Base-by-base conservation (phyloP, 2,113 vertebrate genomes). In the Columbina picui region DNA sequence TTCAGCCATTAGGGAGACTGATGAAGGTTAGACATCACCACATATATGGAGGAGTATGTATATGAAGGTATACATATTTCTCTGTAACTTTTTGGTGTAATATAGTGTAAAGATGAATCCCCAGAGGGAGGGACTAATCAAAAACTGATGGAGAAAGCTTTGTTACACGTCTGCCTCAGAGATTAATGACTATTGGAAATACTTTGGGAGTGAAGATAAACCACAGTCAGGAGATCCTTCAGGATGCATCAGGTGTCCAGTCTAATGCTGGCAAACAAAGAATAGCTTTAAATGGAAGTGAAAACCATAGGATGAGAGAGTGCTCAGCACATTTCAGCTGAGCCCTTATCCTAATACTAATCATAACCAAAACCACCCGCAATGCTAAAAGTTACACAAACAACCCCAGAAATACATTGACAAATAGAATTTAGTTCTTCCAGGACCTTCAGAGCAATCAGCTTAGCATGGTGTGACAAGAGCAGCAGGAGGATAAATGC, bases 321-420 rank as follows among this genome's bases (percentile, higher is more conserved):
- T 38, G 47, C 79, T 21, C 19, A 67, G 20, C 61, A 56, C 1
- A 0, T 77, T 87, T 80, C 68, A 87, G 64, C 80, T 0, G 0
- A 80, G 43, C 23, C 41, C 25, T 90, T 39, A 4, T 61, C 52
- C 70, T 43, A 56, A 41, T 79, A 56, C 32, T 65, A 49, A 78
- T 91, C 84, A 67, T 78, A 93, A 91, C 74, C 87, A 82, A 93
- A 93, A 63, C 84, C 61, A 22, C 87, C 81, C 76, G 64, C 78
- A 32, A 6, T 15, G 49, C 87, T 89, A 85, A 76, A 84, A 79
- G 84, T 75, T 87, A 39, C 70, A 73, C 67, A 79, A 90, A 22
- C 57, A 75, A 68, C 65, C 69, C 60, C 89, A 88, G 22, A 70
- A 92, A 41, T 61, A 43, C 17, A 26, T 68, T 92, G 61, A 79